phyloP scores from a whole-genome alignment of 2,888 invertebrate species.

The Beris chalybata region DNA sequence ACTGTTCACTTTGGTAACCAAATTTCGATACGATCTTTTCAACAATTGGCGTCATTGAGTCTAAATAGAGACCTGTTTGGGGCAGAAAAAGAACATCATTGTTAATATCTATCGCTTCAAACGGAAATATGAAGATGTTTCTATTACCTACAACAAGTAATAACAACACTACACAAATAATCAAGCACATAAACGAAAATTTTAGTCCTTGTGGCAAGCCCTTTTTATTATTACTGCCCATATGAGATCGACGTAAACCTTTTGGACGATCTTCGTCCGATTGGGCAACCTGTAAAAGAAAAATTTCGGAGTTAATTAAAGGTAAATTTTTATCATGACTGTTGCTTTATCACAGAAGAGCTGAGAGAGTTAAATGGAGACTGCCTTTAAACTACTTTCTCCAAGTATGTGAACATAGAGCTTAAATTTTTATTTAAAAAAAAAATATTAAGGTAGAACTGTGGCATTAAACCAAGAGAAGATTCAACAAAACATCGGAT shows the following conservation, averaged over 20 bases:
- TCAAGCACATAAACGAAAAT: slow-evolving; percentile 53
- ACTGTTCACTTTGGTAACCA: slow-evolving; percentile 70
- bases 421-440: too few relatives aligned
- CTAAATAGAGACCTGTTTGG: slow-evolving; percentile 50
- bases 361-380: too few relatives aligned
- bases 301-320: too few relatives aligned
- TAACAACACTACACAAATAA: slow-evolving; percentile 50
- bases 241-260: slow-evolving; percentile 42
- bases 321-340: too few relatives aligned
- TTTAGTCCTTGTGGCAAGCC: slow-evolving; percentile 48
- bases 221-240: slow-evolving; percentile 33
- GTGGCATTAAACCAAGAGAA: too few relatives aligned
- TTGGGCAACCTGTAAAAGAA: slow-evolving; percentile 39
- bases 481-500: too few relatives aligned
- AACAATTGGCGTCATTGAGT: slow-evolving; percentile 59
- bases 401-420: too few relatives aligned
- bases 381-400: too few relatives aligned
- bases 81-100: slow-evolving; percentile 7
- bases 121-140: slow-evolving; percentile 30
- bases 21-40: slow-evolving; percentile 73
- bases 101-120: too few relatives aligned
- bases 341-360: too few relatives aligned
- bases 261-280: slow-evolving; percentile 43
- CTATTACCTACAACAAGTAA: slow-evolving; percentile 52
- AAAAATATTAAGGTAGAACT: too few relatives aligned